These are phyloP conservation scores for Drosophila nasuta DNA, from an alignment of 1,140 invertebrate species.

Conservation along the genomic window DNA sequence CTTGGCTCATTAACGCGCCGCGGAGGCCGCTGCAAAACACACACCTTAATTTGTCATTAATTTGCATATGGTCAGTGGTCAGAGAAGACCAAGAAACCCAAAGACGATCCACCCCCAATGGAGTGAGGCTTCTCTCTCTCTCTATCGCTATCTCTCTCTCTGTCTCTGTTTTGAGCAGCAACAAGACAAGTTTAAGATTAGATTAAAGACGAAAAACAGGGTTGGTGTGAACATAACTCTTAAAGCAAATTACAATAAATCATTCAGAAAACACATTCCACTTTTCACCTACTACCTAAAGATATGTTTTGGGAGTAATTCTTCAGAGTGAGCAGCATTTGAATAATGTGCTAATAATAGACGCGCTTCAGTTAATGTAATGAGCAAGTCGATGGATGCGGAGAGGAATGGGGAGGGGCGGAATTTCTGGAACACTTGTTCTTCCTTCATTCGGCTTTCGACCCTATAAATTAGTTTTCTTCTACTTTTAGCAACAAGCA, in stretches of 20 bases:
- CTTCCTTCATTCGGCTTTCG: slow-evolving; percentile 9
- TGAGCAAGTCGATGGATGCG: slow-evolving; percentile 40
- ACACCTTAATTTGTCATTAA: slow-evolving; percentile 83
- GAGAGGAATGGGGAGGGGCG: neutral
- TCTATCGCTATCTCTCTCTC: neutral
- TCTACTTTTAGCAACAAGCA: slow-evolving; percentile 39
- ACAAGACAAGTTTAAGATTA: slow-evolving; percentile 29
- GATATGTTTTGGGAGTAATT: neutral
- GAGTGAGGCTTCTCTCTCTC: neutral
- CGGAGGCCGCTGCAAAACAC: slow-evolving; percentile 72
- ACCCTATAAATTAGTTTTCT: slow-evolving; percentile 51
- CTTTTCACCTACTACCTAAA: slow-evolving; percentile 68
- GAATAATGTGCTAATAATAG: slow-evolving; percentile 83
- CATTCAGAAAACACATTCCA: slow-evolving; percentile 73
- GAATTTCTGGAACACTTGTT: slow-evolving; percentile 30
- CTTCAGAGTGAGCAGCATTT: slow-evolving; percentile 44
- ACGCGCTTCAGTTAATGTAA: slow-evolving; percentile 80
- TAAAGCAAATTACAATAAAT: slow-evolving; percentile 82
- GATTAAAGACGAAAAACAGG: slow-evolving; percentile 59
- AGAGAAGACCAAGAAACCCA: slow-evolving; percentile 24
- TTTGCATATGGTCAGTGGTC: slow-evolving; percentile 64
- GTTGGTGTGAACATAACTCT: slow-evolving; percentile 82
- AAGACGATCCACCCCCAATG: slow-evolving; percentile 34
- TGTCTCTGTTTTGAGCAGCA: neutral
- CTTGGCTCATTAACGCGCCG: slow-evolving; percentile 68